Conservation (phyloP, 2,888 invertebrate species). For the Lochmaea capreae region DNA sequence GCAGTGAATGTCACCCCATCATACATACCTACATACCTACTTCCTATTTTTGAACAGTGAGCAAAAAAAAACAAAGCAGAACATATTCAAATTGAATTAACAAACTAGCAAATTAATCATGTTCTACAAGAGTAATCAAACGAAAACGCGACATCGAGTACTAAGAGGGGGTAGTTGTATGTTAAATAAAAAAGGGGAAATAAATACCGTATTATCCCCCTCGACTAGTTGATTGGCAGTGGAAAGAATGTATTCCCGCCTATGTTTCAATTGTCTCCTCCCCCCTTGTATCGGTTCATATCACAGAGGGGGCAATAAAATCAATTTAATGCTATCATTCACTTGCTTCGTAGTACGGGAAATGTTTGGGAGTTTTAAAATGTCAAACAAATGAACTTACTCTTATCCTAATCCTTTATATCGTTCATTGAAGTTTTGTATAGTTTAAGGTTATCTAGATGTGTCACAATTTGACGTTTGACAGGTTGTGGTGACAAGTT, state of each 20-base stretch:
- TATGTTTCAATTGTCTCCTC: slow-evolving; percentile 59
- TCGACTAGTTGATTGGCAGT: slow-evolving; percentile 61
- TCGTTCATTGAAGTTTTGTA: too few relatives aligned
- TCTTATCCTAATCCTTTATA: too few relatives aligned
- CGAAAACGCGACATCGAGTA: slow-evolving; percentile 15
- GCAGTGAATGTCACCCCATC: too few relatives aligned
- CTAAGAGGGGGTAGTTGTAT: slow-evolving; percentile 40
- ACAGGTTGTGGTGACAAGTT: too few relatives aligned
- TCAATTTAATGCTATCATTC: slow-evolving; percentile 65
- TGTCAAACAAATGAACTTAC: too few relatives aligned
- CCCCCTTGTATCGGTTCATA: slow-evolving; percentile 60
- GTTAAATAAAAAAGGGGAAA: slow-evolving; percentile 49
- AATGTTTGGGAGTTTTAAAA: background rate
- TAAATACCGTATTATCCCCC: slow-evolving; percentile 51
- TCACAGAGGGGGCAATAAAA: slow-evolving; percentile 64
- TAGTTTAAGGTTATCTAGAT: too few relatives aligned
- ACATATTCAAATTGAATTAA: slow-evolving; percentile 59
- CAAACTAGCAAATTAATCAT: slow-evolving; percentile 61
- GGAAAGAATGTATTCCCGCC: slow-evolving; percentile 62
- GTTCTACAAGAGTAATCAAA: slow-evolving; percentile 59
- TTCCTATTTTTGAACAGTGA: background rate
- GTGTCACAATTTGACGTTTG: too few relatives aligned
- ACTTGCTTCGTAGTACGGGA: slow-evolving; percentile 46
- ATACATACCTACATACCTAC: too few relatives aligned
- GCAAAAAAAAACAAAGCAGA: slow-evolving; percentile 23